Conservation (phyloP, 2,113 vertebrate species). For the Verasper variegatus region DNA sequence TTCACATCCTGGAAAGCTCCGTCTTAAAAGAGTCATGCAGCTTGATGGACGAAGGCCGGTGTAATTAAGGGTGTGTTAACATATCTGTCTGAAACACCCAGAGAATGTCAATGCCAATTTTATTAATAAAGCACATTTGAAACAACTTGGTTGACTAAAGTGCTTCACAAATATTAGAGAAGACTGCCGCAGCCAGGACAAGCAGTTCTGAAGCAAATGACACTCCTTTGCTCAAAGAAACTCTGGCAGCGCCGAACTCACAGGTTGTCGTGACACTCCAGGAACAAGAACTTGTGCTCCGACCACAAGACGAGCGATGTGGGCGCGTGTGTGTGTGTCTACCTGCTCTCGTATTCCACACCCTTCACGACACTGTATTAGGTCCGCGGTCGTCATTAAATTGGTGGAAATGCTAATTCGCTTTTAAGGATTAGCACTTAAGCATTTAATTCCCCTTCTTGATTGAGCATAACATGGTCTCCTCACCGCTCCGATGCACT, state of each 20-base stretch:
- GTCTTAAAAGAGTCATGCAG: neutral
- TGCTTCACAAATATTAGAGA: neutral
- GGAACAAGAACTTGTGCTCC: too few species aligned
- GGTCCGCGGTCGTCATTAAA: neutral
- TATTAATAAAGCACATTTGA: too few species aligned
- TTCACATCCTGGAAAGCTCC: too few species aligned
- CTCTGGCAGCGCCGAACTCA: constrained; percentile 8
- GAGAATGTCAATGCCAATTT: neutral
- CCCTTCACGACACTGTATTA: neutral
- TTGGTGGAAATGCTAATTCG: constrained; percentile 1
- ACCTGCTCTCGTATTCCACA: constrained; percentile 3
- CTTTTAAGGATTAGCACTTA: neutral
- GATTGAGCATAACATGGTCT: constrained; percentile 5
- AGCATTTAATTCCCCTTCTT: neutral
- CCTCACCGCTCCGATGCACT: neutral
- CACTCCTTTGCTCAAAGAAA: constrained; percentile 5
- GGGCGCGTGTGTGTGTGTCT: too few species aligned
- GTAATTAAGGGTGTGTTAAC: neutral
- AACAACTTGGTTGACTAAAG: too few species aligned
- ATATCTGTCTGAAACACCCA: neutral
- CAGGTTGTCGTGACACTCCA: neutral
- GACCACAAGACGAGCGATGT: too few species aligned
- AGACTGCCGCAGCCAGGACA: neutral
- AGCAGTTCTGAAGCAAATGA: too few species aligned
- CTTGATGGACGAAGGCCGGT: constrained; percentile 15